These are phyloP conservation scores for Hydropotes inermis DNA, from an alignment of 2,113 vertebrate genomes.

Conservation along the genomic window DNA sequence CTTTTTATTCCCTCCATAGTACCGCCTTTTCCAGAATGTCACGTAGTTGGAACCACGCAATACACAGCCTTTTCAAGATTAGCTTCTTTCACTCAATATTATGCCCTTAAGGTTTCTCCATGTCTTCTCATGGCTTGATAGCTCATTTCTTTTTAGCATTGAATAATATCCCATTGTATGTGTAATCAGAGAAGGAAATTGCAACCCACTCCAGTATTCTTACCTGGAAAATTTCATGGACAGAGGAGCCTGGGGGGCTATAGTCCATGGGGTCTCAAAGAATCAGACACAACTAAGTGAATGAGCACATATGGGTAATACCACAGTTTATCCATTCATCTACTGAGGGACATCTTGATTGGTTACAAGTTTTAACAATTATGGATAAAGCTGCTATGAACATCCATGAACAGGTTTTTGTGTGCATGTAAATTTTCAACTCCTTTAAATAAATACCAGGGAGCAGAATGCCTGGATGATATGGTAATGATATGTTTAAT, in stretches of 20 bases:
- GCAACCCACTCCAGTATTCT: neutral
- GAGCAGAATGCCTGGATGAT: neutral
- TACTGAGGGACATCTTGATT: neutral
- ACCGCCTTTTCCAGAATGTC: neutral
- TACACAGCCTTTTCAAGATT: neutral
- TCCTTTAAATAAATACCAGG: neutral
- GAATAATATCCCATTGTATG: neutral
- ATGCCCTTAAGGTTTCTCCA: neutral
- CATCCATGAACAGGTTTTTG: neutral
- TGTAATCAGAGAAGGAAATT: neutral
- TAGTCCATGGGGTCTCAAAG: neutral
- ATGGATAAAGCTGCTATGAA: neutral
- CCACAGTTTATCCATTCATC: neutral
- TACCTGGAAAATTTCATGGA: neutral
- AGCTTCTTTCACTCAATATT: neutral
- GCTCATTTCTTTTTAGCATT: neutral
- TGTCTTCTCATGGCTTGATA: neutral
- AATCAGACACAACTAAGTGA: neutral
- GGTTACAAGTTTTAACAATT: neutral
- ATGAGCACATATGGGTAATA: neutral
- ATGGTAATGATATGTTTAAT: neutral
- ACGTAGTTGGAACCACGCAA: neutral
- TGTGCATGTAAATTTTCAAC: neutral
- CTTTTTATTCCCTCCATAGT: neutral
- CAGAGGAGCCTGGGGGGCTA: neutral